A percentile compares a stretch with the other conserved stretches of the same genome.
phyloP scores from a whole-genome alignment of 1,140 invertebrate genomes.

The Drosophila takahashii region DNA sequence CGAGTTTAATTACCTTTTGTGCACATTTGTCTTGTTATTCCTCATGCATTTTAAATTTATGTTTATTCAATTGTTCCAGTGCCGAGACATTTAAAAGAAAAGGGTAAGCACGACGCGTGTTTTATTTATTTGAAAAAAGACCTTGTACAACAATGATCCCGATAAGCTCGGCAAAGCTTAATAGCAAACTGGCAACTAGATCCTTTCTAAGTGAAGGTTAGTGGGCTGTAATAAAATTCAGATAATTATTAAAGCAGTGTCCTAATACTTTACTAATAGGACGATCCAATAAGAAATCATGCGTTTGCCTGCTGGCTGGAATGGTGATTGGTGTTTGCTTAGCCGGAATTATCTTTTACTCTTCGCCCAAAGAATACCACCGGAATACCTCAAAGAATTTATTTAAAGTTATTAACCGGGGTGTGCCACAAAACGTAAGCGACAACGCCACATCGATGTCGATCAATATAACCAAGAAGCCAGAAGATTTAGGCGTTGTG shows the following conservation, averaged over 20 bases:
- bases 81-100: background rate
- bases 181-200: conserved; percentile 8
- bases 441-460: background rate
- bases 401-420: background rate
- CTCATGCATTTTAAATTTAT: conserved; percentile 13
- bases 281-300: conserved; percentile 1
- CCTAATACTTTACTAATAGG: background rate
- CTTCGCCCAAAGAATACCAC: background rate
- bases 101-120: background rate
- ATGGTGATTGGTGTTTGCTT: conserved; percentile 14
- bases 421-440: background rate
- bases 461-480: background rate
- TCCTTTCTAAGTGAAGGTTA: conserved; percentile 8
- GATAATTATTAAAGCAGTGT: background rate
- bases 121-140: conserved; percentile 13
- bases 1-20: background rate
- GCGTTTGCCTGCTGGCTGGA: background rate
- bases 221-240: background rate
- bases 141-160: conserved; percentile 17
- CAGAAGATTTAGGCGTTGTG: background rate
- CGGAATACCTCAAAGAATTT: background rate
- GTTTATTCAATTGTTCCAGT: conserved; percentile 26
- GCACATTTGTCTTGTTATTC: background rate
- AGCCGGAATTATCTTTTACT: conserved; percentile 28
- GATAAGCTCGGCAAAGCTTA: conserved; percentile 20